Percentiles rank a stretch among this genome's conserved stretches.
These are phyloP conservation scores for Dichetophora obliterata DNA, from an alignment of 2,888 invertebrate species.

Conservation along the genomic window DNA sequence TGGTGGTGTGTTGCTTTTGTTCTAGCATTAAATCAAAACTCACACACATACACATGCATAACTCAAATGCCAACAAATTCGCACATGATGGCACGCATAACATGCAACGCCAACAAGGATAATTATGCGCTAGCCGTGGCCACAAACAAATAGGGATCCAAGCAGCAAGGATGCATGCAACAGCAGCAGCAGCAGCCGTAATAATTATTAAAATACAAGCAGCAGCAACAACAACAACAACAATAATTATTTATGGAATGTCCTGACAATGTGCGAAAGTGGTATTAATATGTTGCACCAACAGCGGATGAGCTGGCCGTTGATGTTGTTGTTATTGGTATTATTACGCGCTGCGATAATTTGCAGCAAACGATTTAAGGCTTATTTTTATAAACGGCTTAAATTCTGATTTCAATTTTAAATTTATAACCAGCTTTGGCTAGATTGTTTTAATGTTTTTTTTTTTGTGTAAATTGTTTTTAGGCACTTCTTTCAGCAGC, in stretches of 20 bases:
- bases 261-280: conserved; percentile 60
- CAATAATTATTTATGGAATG: conserved; percentile 64
- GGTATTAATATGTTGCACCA: conserved; percentile 67
- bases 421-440: not conserved
- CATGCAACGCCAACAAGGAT: conserved; percentile 13
- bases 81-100: conserved; percentile 2
- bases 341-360: not conserved
- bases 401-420: no score
- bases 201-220: conserved; percentile 54
- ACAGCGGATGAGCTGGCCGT: conserved; percentile 9
- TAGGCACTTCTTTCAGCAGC: not conserved
- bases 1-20: not conserved
- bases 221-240: conserved; percentile 43
- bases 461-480: not conserved
- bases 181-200: conserved; percentile 41
- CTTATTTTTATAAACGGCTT: not conserved
- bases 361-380: conserved; percentile 15
- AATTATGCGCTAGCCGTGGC: conserved; percentile 25
- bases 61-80: not conserved
- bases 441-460: not conserved
- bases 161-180: conserved; percentile 26
- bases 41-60: conserved; percentile 21
- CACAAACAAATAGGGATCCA: conserved; percentile 29
- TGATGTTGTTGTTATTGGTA: not conserved
- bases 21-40: conserved; percentile 28